Evolutionary conservation across 2,888 invertebrate genomes (phyloP).

Genomic region (Diogma glabrata): DNA sequence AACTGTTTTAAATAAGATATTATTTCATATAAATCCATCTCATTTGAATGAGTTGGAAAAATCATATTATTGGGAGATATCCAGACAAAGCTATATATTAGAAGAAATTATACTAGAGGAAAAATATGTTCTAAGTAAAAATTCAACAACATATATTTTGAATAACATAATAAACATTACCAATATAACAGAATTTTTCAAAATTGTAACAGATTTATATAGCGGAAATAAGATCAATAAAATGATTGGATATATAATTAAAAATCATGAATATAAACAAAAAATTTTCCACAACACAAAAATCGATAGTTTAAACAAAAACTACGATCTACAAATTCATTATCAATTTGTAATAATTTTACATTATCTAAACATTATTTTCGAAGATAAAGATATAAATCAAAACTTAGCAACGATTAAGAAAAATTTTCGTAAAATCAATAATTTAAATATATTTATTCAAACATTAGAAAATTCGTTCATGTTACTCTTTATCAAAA

Average conservation of each 20-base stretch:
- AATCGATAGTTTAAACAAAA: too few relatives aligned
- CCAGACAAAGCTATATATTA: neutral
- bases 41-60: neutral
- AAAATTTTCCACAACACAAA: too few relatives aligned
- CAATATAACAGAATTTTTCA: constrained; percentile 1
- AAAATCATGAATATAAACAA: neutral
- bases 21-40: neutral
- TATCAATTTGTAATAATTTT: constrained; percentile 1
- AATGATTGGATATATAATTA: neutral
- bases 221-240: too few relatives aligned
- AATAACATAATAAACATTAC: neutral
- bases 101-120: neutral
- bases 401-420: neutral
- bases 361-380: neutral
- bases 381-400: neutral
- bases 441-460: neutral
- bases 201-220: neutral
- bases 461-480: neutral
- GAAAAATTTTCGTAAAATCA: neutral
- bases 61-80: neutral
- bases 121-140: too few relatives aligned
- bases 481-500: neutral
- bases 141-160: neutral
- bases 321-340: neutral
- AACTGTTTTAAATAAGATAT: neutral